phyloP scores from a whole-genome alignment of 2,113 vertebrate species.

The Buteo buteo region DNA sequence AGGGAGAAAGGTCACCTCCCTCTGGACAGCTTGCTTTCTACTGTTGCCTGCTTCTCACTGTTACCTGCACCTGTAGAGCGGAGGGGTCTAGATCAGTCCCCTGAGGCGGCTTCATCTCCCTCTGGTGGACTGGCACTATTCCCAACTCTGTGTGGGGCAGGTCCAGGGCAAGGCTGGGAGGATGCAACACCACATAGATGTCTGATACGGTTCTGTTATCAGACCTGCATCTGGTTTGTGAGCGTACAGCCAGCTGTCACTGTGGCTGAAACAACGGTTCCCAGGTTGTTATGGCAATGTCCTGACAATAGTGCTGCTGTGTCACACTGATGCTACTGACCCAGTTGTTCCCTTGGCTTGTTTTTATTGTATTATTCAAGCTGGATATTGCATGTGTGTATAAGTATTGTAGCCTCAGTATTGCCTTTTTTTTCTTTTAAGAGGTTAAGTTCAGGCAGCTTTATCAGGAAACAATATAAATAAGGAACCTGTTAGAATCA shows the following conservation, averaged over 20 bases:
- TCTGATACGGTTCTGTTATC: rapidly evolving
- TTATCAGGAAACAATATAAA: not conserved
- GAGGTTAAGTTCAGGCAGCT: not conserved
- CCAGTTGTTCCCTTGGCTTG: not conserved
- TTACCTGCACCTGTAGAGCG: not conserved
- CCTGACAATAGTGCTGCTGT: not conserved
- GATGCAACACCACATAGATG: not conserved
- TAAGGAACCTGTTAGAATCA: not conserved
- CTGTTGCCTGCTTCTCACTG: not conserved
- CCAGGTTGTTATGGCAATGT: not conserved
- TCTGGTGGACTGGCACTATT: not conserved
- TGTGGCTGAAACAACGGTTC: not conserved
- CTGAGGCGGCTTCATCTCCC: not conserved
- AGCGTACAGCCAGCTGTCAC: not conserved
- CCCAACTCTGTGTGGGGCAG: not conserved
- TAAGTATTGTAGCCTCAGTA: not conserved
- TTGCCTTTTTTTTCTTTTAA: not conserved
- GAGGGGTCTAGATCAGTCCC: not conserved
- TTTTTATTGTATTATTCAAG: not conserved
- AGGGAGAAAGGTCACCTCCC: not conserved
- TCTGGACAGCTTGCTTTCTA: not conserved
- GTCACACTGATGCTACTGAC: not conserved
- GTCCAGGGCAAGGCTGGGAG: not conserved
- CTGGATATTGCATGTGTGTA: rapidly evolving
- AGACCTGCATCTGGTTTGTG: not conserved